phyloP scores from a whole-genome alignment of 2,113 vertebrate genomes.

The Prinia subflava region DNA sequence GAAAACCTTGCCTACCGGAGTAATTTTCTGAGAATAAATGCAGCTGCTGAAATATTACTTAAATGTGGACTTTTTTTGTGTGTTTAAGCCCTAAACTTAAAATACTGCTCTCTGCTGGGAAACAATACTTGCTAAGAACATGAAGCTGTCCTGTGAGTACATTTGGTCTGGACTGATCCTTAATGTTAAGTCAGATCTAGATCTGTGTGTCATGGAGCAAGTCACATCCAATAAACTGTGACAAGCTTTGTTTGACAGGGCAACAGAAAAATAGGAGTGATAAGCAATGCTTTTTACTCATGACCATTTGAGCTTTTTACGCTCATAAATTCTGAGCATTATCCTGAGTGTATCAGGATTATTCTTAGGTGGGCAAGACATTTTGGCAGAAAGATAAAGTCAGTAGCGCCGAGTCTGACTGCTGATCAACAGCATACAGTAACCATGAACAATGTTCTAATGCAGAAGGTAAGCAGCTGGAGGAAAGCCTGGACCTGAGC shows the following conservation, averaged over 20 bases:
- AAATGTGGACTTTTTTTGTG: neutral
- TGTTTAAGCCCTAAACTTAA: neutral
- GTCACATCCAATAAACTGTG: neutral
- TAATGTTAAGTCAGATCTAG: neutral
- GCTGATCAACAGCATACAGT: neutral
- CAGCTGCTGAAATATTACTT: neutral
- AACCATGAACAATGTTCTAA: neutral
- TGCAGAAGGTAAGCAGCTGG: neutral
- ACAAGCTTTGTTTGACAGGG: neutral
- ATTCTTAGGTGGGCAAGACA: neutral
- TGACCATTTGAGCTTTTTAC: neutral
- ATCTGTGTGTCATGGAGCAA: neutral
- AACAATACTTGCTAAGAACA: neutral
- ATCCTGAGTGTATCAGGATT: neutral
- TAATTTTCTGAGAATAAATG: neutral
- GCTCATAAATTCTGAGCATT: neutral
- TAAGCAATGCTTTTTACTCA: neutral
- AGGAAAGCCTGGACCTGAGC: neutral
- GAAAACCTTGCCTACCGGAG: accelerated
- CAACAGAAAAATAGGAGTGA: neutral
- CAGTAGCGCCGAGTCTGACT: neutral
- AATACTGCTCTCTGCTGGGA: neutral
- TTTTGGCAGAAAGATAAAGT: neutral
- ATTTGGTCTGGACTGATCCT: neutral
- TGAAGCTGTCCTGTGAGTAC: neutral